Base-by-base conservation (phyloP, 2,888 invertebrate species). In the Amblyjoppa proteus region DNA sequence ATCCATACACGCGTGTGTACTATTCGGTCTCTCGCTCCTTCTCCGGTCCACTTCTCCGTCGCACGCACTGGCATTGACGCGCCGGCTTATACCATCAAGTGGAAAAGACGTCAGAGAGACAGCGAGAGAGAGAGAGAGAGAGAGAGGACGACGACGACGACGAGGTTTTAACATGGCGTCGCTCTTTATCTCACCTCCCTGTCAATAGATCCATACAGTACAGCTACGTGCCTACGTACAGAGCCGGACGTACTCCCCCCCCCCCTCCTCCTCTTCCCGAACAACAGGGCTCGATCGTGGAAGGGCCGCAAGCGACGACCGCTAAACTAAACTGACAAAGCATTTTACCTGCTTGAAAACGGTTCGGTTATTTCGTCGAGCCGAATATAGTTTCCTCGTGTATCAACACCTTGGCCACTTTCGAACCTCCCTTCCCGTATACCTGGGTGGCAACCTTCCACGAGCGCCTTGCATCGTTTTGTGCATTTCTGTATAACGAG, bases 11-110 rank as follows among this genome's bases (percentile, higher is more conserved):
- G 69, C 76, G 49, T 81, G 66, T 49, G 16, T 16, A 20, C 61
- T 86, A 84, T 86, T 81, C 56, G 56, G 20, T 78, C 85, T 85
- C 77, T 64, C 79, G 49, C 78, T 84, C 78, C 75, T 41, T 53
- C 81, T 38, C 68, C 20, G 56, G 38, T 58, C 41, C 51, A 16
- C 51, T 51, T 69, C 84, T 87, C 81, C 79, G 83, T 61, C 31
- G 31, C 61, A 31, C 31, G 61, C 61, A 31, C 31, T 16, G 61
- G 61, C 61, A 84, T 73, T 80, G 64, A 74, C 49, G 79, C 73
- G 61, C 68, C 82, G 51, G 58, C 11, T 25, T 76, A 79, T 69
- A 82, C 81, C 69, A 64, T 66, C 58, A 11, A 58, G 11, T 28
- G 25, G 53, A 84, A 85, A 61, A 61, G 61, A 34, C 61, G 61